Percentiles rank a stretch among this genome's conserved stretches.
Evolutionary conservation across 2,113 vertebrate species (phyloP).

Genomic region (Myanophis thanlyinensis): DNA sequence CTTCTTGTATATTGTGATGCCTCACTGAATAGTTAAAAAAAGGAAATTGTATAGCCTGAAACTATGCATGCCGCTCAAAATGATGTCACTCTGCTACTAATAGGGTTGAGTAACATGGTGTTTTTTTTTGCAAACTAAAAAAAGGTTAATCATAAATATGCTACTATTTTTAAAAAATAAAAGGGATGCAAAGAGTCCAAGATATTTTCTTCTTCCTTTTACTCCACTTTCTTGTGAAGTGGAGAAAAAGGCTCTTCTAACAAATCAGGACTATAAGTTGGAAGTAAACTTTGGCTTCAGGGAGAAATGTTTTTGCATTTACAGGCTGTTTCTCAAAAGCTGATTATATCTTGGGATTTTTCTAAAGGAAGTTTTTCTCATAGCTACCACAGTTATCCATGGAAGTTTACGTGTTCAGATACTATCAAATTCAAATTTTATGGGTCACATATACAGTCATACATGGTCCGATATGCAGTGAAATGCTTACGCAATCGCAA

Average conservation of each 20-base stretch:
- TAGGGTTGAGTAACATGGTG: neutral
- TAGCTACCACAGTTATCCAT: neutral
- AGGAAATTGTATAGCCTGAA: slow-evolving; percentile 9
- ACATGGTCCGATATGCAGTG: no score
- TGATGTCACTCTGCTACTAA: neutral
- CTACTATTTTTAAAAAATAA: neutral
- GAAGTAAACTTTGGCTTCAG: neutral
- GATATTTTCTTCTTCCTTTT: neutral
- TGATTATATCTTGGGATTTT: neutral
- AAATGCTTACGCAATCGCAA: no score
- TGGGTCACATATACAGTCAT: no score
- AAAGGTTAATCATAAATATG: neutral
- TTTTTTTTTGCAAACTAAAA: neutral
- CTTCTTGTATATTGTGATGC: neutral
- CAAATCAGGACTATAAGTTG: slow-evolving; percentile 4
- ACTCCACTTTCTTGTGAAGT: neutral
- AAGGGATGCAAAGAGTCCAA: neutral
- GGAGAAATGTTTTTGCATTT: slow-evolving; percentile 12
- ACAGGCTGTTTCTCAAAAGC: slow-evolving; percentile 4
- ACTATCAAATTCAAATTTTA: no score
- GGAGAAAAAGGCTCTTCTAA: neutral
- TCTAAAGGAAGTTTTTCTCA: neutral
- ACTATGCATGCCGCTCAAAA: slow-evolving; percentile 10
- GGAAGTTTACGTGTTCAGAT: neutral
- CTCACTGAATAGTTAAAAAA: neutral